These are phyloP conservation scores for Brachyistius frenatus DNA, from an alignment of 2,113 vertebrate genomes.

Conservation along the genomic window DNA sequence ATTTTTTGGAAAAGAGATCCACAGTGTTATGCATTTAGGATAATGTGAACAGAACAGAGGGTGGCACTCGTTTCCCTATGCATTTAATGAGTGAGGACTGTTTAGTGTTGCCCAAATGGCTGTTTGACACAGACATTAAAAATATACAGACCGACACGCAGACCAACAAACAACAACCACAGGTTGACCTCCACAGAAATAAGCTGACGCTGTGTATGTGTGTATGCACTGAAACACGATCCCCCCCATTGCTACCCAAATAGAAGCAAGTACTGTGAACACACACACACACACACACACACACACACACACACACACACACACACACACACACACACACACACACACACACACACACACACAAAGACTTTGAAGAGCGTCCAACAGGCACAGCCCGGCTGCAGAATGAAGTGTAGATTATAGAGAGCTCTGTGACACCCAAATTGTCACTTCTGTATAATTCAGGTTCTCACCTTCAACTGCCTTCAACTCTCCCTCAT, in stretches of 20 bases:
- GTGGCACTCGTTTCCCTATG: background rate
- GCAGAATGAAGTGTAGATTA: constrained; percentile 57
- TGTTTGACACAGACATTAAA: no score
- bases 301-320: no score
- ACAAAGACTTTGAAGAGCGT: constrained; percentile 14
- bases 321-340: no score
- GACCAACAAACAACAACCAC: background rate
- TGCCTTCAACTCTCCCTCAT: no score
- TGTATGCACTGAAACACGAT: constrained; percentile 85
- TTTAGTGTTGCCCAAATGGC: background rate
- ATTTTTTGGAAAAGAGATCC: no score
- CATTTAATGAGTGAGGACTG: background rate
- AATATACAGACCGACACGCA: background rate
- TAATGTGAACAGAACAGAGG: background rate
- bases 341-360: no score
- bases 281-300: constrained; percentile 24
- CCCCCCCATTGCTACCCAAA: constrained; percentile 63
- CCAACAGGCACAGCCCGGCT: constrained; percentile 60
- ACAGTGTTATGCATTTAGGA: no score
- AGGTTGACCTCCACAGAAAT: background rate
- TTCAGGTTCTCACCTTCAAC: no score
- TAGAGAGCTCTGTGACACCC: constrained; percentile 64
- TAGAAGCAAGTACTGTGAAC: constrained; percentile 26
- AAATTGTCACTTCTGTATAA: constrained; percentile 74
- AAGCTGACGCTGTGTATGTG: constrained; percentile 45